phyloP scores from a whole-genome alignment of 1,140 invertebrate genomes.

The Procambarus virginalis region DNA sequence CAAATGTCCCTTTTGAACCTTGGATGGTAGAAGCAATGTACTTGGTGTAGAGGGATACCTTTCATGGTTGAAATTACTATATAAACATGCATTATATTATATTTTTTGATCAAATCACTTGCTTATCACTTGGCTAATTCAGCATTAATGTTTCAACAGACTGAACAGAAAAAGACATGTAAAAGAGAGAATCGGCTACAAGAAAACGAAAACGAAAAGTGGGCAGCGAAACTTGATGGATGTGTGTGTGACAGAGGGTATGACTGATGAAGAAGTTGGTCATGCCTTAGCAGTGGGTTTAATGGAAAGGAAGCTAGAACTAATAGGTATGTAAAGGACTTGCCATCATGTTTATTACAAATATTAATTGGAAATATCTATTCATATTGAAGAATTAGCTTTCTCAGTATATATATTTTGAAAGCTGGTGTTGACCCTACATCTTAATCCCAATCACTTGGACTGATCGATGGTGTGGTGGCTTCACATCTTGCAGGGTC shows the following conservation, averaged over 20 bases:
- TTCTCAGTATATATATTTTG: too few relatives aligned
- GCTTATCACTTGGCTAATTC: neutral
- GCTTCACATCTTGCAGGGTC: too few relatives aligned
- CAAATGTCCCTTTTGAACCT: too few relatives aligned
- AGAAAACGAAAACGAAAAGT: constrained; percentile 25
- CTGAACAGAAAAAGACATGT: constrained; percentile 38
- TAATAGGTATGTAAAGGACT: constrained; percentile 18
- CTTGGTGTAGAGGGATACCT: too few relatives aligned
- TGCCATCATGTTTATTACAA: too few relatives aligned
- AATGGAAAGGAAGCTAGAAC: constrained; percentile 41
- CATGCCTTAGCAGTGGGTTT: constrained; percentile 17
- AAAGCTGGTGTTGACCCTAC: too few relatives aligned
- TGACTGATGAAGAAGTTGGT: constrained; percentile 30
- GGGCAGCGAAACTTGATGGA: constrained; percentile 28
- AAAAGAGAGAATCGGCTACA: constrained; percentile 14
- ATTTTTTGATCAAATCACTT: neutral
- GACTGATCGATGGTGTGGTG: too few relatives aligned
- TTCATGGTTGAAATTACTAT: too few relatives aligned
- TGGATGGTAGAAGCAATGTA: too few relatives aligned
- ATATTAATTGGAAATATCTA: too few relatives aligned
- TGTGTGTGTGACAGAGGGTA: neutral
- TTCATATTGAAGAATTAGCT: too few relatives aligned
- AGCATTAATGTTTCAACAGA: neutral
- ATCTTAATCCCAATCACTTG: too few relatives aligned
- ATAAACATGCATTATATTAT: neutral